A percentile compares a stretch with the other conserved stretches of the same genome.
Conservation (phyloP, 2,113 vertebrate species). For the Anhinga anhinga region DNA sequence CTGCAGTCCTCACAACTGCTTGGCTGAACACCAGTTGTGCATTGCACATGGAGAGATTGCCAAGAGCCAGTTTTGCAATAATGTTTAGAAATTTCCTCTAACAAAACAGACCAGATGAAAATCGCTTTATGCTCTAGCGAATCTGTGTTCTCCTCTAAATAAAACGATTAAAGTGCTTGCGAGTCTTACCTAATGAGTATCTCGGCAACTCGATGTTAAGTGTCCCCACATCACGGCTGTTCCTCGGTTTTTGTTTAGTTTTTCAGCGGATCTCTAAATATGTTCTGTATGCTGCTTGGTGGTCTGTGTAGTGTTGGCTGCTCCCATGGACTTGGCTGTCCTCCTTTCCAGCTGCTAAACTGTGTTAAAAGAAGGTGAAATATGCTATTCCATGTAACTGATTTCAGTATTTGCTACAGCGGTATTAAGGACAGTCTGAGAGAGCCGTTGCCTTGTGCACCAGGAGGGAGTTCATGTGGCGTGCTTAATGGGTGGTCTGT, state of each 20-base stretch:
- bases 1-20: neutral
- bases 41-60: neutral
- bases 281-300: slow-evolving; percentile 13
- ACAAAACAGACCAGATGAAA: neutral
- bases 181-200: neutral
- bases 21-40: neutral
- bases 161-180: neutral
- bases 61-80: slow-evolving; percentile 40
- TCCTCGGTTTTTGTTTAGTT: neutral
- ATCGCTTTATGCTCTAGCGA: neutral
- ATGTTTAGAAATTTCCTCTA: slow-evolving; percentile 10
- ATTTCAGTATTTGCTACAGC: neutral
- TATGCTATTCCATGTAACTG: neutral
- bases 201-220: neutral
- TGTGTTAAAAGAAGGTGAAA: slow-evolving; percentile 9
- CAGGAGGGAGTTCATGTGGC: neutral
- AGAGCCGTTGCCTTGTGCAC: neutral
- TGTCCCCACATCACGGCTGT: neutral
- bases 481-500: slow-evolving; percentile 15
- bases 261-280: neutral
- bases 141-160: neutral
- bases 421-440: neutral
- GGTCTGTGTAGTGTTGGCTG: neutral
- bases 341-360: slow-evolving; percentile 30
- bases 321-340: neutral